Conservation (phyloP, 2,888 invertebrate species). For the Leuctra nigra region DNA sequence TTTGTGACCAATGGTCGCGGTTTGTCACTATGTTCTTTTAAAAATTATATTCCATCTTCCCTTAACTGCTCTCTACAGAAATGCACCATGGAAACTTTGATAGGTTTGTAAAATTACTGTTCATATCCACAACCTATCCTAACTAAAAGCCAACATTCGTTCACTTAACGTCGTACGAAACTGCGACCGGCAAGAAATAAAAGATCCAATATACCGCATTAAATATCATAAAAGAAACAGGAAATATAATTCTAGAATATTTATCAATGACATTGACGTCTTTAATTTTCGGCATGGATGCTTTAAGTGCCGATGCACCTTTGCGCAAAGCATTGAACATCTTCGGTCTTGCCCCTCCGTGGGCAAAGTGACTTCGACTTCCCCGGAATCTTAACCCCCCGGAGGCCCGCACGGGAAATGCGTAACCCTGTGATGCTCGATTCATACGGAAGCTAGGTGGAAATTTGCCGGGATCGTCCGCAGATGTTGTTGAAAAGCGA, state of each 20-base stretch:
- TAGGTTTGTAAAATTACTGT: no score
- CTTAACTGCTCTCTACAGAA: no score
- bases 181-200: constrained; percentile 50
- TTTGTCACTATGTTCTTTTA: neutral
- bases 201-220: constrained; percentile 95
- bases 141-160: neutral
- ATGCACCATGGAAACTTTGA: no score
- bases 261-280: constrained; percentile 98
- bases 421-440: constrained; percentile 47
- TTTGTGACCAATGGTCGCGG: no score
- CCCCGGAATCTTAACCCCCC: constrained; percentile 49
- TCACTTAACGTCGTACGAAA: constrained; percentile 20
- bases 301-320: constrained; percentile 78
- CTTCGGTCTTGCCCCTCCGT: constrained; percentile 50
- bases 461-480: constrained; percentile 55
- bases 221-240: constrained; percentile 91
- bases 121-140: no score
- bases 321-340: constrained; percentile 75
- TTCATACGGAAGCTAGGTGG: constrained; percentile 71
- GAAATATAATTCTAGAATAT: constrained; percentile 92
- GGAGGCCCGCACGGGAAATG: constrained; percentile 35
- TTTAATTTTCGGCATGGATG: constrained; percentile 92
- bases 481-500: constrained; percentile 37
- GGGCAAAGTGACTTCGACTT: constrained; percentile 33
- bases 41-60: neutral